phyloP scores from a whole-genome alignment of 2,888 invertebrate genomes.

The Hydriomena furcata region DNA sequence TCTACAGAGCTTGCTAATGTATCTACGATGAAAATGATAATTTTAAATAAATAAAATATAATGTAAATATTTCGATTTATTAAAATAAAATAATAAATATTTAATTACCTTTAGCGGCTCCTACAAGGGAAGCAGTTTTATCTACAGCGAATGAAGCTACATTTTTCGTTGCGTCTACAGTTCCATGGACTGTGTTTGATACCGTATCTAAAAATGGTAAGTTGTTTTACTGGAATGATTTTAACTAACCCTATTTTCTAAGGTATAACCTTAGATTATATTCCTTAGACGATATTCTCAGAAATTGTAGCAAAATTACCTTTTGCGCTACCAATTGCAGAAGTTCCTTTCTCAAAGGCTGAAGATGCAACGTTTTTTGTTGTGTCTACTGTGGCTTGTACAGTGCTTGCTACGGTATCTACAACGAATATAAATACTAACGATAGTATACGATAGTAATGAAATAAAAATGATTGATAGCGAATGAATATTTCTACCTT shows the following conservation, averaged over 20 bases:
- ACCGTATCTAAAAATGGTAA: conserved; percentile 13
- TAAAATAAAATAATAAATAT: conserved; percentile 2
- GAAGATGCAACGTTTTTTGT: conserved; percentile 44
- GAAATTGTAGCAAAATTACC: conserved; percentile 12
- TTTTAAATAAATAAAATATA: conserved; percentile 7
- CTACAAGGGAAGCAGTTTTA: conserved; percentile 49
- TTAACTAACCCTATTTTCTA: background rate
- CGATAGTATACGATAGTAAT: no score
- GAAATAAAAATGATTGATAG: background rate
- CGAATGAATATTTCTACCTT: conserved; percentile 11
- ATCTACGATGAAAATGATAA: conserved; percentile 45
- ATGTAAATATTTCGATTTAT: no score
- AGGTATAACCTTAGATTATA: background rate
- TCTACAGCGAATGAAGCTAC: conserved; percentile 54
- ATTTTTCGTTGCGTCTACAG: conserved; percentile 63
- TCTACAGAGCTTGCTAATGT: conserved; percentile 56
- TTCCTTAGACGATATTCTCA: no score
- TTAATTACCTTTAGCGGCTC: conserved; percentile 51
- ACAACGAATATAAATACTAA: conserved; percentile 15
- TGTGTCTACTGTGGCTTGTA: conserved; percentile 37
- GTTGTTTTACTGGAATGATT: background rate
- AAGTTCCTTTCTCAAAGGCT: conserved; percentile 40
- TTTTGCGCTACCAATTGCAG: conserved; percentile 34
- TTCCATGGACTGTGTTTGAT: conserved; percentile 47
- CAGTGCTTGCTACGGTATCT: conserved; percentile 35